phyloP scores from a whole-genome alignment of 2,888 invertebrate genomes.

The Lissonota sp. region DNA sequence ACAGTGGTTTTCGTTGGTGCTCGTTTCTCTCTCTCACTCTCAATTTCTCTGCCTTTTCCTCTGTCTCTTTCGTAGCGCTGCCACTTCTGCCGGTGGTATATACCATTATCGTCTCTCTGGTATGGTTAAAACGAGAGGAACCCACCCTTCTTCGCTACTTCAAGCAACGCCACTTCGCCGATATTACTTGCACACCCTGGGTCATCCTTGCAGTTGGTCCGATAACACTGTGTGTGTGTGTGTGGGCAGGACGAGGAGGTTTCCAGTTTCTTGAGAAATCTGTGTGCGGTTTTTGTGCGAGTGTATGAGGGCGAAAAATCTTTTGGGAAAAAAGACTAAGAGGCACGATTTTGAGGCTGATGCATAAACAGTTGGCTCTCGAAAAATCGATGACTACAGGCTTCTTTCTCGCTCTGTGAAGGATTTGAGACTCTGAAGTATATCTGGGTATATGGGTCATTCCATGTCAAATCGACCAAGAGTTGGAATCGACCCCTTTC shows the following conservation, averaged over 20 bases:
- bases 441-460: no score
- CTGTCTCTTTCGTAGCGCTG: slow-evolving; percentile 9
- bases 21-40: no score
- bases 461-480: no score
- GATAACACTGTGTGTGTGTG: slow-evolving; percentile 61
- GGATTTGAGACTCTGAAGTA: no score
- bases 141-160: slow-evolving; percentile 27
- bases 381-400: no score
- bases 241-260: slow-evolving; percentile 41
- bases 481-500: no score
- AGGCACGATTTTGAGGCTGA: slow-evolving; percentile 15
- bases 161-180: slow-evolving; percentile 58
- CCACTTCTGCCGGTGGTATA: slow-evolving; percentile 46
- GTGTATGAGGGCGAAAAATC: slow-evolving; percentile 23
- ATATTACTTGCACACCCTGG: slow-evolving; percentile 67
- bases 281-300: no score
- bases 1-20: no score
- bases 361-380: no score
- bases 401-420: no score
- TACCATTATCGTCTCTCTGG: slow-evolving; percentile 20
- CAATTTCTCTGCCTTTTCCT: no score
- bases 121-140: slow-evolving; percentile 32
- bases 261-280: no score
- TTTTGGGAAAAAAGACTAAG: slow-evolving; percentile 44
- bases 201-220: slow-evolving; percentile 63